These are phyloP conservation scores for Muntiacus muntjak DNA, from an alignment of 2,113 vertebrate species.

Conservation along the genomic window DNA sequence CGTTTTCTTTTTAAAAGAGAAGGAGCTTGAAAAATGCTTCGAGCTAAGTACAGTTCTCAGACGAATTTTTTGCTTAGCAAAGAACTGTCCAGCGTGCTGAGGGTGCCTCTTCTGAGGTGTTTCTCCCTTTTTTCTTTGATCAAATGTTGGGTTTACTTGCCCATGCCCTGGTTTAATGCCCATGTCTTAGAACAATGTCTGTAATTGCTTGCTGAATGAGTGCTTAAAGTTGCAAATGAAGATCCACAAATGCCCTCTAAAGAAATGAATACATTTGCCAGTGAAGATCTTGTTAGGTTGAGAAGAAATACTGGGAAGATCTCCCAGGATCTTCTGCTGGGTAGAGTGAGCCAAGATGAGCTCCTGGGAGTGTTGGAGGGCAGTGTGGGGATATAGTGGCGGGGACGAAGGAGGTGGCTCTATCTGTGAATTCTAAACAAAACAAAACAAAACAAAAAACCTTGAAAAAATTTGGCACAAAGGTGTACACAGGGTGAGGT, in stretches of 20 bases:
- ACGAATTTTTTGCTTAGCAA: slow-evolving; percentile 40
- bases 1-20: slow-evolving; percentile 40
- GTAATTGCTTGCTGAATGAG: background rate
- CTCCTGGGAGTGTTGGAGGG: background rate
- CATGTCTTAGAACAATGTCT: background rate
- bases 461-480: background rate
- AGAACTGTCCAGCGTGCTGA: background rate
- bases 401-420: background rate
- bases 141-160: background rate
- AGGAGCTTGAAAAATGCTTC: slow-evolving; percentile 68
- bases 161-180: background rate
- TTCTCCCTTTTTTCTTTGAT: background rate
- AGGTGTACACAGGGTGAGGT: background rate
- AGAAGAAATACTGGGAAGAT: background rate
- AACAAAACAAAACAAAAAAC: background rate
- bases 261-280: background rate
- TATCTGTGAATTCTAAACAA: background rate
- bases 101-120: background rate
- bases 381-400: too few relatives aligned
- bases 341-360: background rate
- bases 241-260: background rate
- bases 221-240: background rate
- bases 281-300: background rate
- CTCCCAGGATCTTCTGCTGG: background rate
- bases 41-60: slow-evolving; percentile 58